Percentiles rank a stretch among this genome's conserved stretches.
Conservation (phyloP, 2,113 vertebrate species). For the Channa argus region DNA sequence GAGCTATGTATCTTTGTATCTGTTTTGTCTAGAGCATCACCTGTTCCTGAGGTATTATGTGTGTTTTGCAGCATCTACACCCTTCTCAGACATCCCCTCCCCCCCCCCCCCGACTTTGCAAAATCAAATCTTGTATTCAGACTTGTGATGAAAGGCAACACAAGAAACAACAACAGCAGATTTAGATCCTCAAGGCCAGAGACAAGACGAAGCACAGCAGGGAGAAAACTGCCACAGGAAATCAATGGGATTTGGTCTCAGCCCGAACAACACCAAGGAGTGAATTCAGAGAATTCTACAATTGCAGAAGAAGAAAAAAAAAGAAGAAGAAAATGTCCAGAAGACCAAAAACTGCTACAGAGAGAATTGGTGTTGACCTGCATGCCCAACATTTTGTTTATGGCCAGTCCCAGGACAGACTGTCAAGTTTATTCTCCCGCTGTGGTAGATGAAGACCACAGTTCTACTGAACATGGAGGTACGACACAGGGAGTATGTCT, state of each 20-base stretch:
- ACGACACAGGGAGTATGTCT: conserved; percentile 30
- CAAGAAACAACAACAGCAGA: conserved; percentile 34
- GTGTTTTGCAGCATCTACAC: conserved; percentile 10
- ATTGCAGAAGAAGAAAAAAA: background rate
- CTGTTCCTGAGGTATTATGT: conserved; percentile 21
- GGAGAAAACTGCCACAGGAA: conserved; percentile 43
- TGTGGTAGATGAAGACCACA: conserved; percentile 58
- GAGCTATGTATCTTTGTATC: background rate
- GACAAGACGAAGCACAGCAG: conserved; percentile 54
- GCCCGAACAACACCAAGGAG: conserved; percentile 50
- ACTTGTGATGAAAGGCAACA: conserved; percentile 60
- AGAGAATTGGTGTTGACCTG: conserved; percentile 20
- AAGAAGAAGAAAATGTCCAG: no score
- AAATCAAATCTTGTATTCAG: conserved; percentile 65
- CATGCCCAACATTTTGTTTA: conserved; percentile 27
- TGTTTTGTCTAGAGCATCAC: conserved; percentile 46
- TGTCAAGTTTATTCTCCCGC: conserved; percentile 61
- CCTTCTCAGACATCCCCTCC: background rate
- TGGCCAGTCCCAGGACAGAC: conserved; percentile 30
- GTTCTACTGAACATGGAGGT: conserved; percentile 15
- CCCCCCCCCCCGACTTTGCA: conserved; percentile 42
- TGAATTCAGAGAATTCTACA: conserved; percentile 64
- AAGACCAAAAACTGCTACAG: background rate
- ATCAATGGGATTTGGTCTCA: conserved; percentile 35
- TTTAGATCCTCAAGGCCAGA: conserved; percentile 57